These are phyloP conservation scores for Athetis lepigone DNA, from an alignment of 2,888 invertebrate species.

Conservation along the genomic window DNA sequence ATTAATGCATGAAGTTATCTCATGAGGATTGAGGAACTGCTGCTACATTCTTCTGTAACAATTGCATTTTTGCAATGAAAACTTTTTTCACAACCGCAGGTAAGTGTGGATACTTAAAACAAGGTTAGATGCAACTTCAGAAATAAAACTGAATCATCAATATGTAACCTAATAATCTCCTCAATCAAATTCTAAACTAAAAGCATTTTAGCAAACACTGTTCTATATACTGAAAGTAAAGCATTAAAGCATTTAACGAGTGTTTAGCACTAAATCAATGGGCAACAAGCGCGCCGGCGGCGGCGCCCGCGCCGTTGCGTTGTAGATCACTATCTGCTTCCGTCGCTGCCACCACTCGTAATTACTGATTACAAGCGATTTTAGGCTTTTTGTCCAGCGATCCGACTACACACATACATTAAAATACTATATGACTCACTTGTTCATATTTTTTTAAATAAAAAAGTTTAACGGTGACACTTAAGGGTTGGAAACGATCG, in stretches of 20 bases:
- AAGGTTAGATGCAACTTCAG: background rate
- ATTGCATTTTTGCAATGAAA: background rate
- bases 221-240: slow-evolving; percentile 39
- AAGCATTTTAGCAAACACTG: slow-evolving; percentile 34
- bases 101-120: background rate
- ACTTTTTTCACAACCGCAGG: background rate
- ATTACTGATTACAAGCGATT: slow-evolving; percentile 86
- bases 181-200: slow-evolving; percentile 1
- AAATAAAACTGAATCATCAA: background rate
- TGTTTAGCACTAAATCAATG: slow-evolving; percentile 85
- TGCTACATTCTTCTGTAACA: background rate
- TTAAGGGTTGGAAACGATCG: slow-evolving; percentile 26
- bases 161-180: background rate
- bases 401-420: slow-evolving; percentile 44
- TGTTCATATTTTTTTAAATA: slow-evolving; percentile 8
- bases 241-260: slow-evolving; percentile 73
- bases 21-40: slow-evolving; percentile 8
- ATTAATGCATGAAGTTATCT: slow-evolving; percentile 7
- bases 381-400: slow-evolving; percentile 77
- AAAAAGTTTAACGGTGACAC: slow-evolving; percentile 22
- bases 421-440: slow-evolving; percentile 51
- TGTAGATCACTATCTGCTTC: slow-evolving; percentile 84
- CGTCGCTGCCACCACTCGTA: slow-evolving; percentile 77
- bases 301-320: slow-evolving; percentile 64
- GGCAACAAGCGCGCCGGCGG: slow-evolving; percentile 65